Base-by-base conservation (phyloP, 2,888 invertebrate genomes). In the Agriotes lineatus region DNA sequence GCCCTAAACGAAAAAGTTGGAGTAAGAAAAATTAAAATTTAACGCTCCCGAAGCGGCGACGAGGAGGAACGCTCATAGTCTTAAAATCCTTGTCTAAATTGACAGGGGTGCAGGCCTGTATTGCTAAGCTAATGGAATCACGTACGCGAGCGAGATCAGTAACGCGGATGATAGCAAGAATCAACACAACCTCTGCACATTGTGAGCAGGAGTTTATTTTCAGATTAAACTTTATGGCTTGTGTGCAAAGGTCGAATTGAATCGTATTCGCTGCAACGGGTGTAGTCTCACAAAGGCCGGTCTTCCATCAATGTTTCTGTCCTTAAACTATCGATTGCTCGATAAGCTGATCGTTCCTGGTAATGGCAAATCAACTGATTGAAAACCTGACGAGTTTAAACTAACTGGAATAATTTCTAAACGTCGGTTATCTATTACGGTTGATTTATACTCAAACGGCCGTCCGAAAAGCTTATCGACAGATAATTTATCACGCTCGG, bases 91-190 rank as follows among this genome's bases (percentile, higher is more conserved):
- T 54, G 52, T 57, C 56, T 63, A 63, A 68, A 60, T 62, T 69
- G 69, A 69, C 69, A 56, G 54, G 59, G 56, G 64, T 54, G 61
- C 39, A 48, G 69, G 70, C 70, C 71, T 67, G 68, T 72, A 72
- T 72, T 72, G 69, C 69, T 71, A 67, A 68, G 72, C 72, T 75
- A 75, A 75, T 75, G 72, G 74, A 75, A 75, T 75, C 75, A 75
- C 74, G 75, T 75, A 73, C 69, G 54, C 59, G 62, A 64, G 65
- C 63, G 69, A 75, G 74, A 72, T 74, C 71, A 61, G 72, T 67
- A 65, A 66, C 63, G 61, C 30, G 65, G 68, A 67, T 71, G 73
- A 74, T 71, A 72, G 72, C 66, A 58, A 62, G 62, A 68, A 64
- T 60, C 64, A 69, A 64, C 60, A 56, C 44, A 39, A 69, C 44